Evolutionary conservation across 2,888 invertebrate species (phyloP).

Genomic region (Zootermopsis nevadensis): DNA sequence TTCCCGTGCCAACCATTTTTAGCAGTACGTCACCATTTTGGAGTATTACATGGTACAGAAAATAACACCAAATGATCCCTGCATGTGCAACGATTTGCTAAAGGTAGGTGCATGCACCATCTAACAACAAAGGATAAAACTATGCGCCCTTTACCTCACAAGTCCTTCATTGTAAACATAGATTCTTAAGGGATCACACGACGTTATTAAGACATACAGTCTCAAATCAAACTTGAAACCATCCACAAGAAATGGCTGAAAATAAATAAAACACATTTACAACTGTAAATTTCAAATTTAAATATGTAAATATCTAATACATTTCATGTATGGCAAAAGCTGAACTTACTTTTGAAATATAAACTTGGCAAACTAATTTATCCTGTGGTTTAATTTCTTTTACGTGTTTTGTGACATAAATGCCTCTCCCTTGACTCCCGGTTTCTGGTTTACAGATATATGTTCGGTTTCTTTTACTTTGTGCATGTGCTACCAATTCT

Average conservation of each 20-base stretch:
- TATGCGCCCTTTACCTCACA: conserved; percentile 85
- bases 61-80: too few species aligned
- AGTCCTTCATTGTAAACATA: conserved; percentile 94
- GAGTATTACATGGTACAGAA: too few species aligned
- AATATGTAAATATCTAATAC: neutral
- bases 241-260: conserved; percentile 85
- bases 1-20: too few species aligned
- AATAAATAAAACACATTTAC: conserved; percentile 59
- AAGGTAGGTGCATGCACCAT: too few species aligned
- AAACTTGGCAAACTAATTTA: conserved; percentile 88
- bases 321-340: neutral
- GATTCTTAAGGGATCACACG: conserved; percentile 89
- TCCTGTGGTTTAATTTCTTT: conserved; percentile 83
- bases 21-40: too few species aligned
- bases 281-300: neutral
- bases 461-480: conserved; percentile 76
- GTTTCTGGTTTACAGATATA: conserved; percentile 93
- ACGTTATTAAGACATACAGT: conserved; percentile 88
- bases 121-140: too few species aligned
- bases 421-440: conserved; percentile 91
- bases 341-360: conserved; percentile 70
- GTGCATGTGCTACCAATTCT: conserved; percentile 78
- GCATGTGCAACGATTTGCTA: too few species aligned
- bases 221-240: conserved; percentile 94
- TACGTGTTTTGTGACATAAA: conserved; percentile 84